Conservation (phyloP, 2,113 vertebrate genomes). For the Daubentonia madagascariensis region DNA sequence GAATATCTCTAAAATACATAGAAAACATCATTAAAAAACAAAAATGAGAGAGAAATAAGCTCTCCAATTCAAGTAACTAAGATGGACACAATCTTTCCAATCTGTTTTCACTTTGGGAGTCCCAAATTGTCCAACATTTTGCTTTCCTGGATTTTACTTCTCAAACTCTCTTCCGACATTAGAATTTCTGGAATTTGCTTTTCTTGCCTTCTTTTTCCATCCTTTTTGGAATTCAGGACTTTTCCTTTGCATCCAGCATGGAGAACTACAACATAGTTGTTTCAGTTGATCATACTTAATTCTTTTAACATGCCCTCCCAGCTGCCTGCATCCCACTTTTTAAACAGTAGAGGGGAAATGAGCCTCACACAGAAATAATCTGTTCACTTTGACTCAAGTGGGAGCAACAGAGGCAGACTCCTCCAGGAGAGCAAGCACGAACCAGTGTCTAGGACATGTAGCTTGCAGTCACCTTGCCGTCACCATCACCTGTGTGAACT, state of each 20-base stretch:
- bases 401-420: background rate
- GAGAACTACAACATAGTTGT: background rate
- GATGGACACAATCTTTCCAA: background rate
- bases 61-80: background rate
- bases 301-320: background rate
- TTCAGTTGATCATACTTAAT: background rate
- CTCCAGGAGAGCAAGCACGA: background rate
- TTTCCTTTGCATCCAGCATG: background rate
- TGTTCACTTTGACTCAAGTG: background rate
- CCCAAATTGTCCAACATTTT: background rate
- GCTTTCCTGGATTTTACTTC: background rate
- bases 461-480: background rate
- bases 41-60: background rate
- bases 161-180: background rate
- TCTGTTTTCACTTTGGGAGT: background rate
- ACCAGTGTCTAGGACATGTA: background rate
- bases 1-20: constrained; percentile 12
- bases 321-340: background rate
- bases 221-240: background rate
- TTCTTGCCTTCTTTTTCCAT: background rate
- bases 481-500: background rate
- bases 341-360: background rate
- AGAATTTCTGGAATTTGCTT: background rate
- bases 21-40: background rate
- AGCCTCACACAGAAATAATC: background rate